Evolutionary conservation across 2,888 invertebrate species (phyloP).

Genomic region (Linyphia triangularis): DNA sequence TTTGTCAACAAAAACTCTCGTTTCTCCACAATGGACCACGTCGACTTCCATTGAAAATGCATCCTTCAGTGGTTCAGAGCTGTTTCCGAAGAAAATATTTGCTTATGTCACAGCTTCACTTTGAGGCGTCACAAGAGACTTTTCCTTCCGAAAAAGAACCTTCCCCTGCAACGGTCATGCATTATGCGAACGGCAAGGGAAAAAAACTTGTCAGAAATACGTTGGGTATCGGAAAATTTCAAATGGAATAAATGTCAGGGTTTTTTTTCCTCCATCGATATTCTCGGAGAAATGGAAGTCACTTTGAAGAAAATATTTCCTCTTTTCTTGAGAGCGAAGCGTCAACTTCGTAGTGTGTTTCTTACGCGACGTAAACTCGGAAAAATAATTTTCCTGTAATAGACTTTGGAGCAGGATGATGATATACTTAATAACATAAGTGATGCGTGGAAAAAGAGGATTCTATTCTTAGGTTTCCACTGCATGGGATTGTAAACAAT

Average conservation of each 20-base stretch:
- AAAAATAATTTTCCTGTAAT: too few relatives aligned
- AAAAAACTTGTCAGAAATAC: constrained; percentile 29
- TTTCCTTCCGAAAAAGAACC: too few relatives aligned
- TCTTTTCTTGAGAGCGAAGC: too few relatives aligned
- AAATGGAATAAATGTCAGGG: constrained; percentile 55
- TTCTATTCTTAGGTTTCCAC: too few relatives aligned
- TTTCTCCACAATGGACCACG: background rate
- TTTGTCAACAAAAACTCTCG: too few relatives aligned
- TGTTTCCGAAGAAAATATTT: constrained; percentile 38
- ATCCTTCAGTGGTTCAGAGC: constrained; percentile 10
- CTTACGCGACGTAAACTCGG: too few relatives aligned
- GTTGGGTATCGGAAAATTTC: constrained; percentile 44
- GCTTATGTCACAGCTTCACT: constrained; percentile 19
- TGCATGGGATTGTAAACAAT: too few relatives aligned
- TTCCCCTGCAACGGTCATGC: constrained; percentile 33
- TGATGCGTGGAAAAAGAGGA: too few relatives aligned
- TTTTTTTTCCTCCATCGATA: too few relatives aligned
- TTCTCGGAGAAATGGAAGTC: constrained; percentile 31
- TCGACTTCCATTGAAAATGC: constrained; percentile 9
- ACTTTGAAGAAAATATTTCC: constrained; percentile 4
- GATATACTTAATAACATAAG: too few relatives aligned
- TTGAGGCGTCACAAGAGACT: background rate
- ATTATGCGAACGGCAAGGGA: constrained; percentile 16
- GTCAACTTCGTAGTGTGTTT: too few relatives aligned
- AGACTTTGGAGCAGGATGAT: too few relatives aligned